Evolutionary conservation across 2,113 vertebrate species (phyloP).

Genomic region (Cinclus mexicanus): DNA sequence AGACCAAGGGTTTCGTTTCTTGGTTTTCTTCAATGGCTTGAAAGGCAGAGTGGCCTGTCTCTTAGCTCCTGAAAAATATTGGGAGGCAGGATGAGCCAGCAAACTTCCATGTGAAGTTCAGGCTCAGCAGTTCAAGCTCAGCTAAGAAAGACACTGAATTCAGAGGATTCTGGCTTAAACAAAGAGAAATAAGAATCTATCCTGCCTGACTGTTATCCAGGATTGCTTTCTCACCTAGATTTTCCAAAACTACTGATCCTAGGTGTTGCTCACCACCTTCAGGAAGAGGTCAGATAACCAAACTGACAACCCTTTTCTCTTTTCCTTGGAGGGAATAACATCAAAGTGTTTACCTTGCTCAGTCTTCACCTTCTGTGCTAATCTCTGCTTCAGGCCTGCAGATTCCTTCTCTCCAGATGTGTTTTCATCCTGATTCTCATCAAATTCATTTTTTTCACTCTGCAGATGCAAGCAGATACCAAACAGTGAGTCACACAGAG

Average conservation of each 20-base stretch:
- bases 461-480: constrained; percentile 27
- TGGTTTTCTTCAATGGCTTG: constrained; percentile 79
- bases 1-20: constrained; percentile 80
- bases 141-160: neutral
- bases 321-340: neutral
- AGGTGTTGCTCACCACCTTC: neutral
- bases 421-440: constrained; percentile 70
- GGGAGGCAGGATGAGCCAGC: neutral
- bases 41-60: constrained; percentile 89
- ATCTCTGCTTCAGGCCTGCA: constrained; percentile 70
- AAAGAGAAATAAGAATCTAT: neutral
- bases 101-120: neutral
- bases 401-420: constrained; percentile 52
- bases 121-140: neutral
- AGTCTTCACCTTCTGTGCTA: constrained; percentile 77
- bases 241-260: neutral
- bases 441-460: constrained; percentile 83
- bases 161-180: neutral
- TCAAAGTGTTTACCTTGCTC: constrained; percentile 66
- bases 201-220: rapidly evolving
- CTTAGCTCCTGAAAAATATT: constrained; percentile 67
- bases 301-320: neutral
- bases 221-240: neutral
- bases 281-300: constrained; percentile 21
- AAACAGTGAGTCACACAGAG: neutral